A percentile compares a stretch with the other conserved stretches of the same genome.
phyloP scores from a whole-genome alignment of 1,140 invertebrate species.

The Thalassaphorura encarpata region DNA sequence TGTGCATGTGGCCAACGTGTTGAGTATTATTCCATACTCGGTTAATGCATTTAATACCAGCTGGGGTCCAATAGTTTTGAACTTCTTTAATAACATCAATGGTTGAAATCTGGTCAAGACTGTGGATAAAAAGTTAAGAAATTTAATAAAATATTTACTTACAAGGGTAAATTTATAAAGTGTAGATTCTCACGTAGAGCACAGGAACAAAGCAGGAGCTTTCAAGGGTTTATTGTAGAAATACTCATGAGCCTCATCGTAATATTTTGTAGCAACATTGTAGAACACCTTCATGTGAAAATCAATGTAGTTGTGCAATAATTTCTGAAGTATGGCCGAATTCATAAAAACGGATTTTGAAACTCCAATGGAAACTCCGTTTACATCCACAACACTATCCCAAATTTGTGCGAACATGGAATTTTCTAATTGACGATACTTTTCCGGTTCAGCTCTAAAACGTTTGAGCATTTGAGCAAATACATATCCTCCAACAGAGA shows the following conservation, averaged over 20 bases:
- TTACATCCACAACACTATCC: conserved; percentile 17
- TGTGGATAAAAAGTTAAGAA: too few relatives aligned
- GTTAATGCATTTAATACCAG: background rate
- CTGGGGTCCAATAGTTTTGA: conserved; percentile 11
- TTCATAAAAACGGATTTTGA: conserved; percentile 15
- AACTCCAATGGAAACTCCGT: conserved; percentile 15
- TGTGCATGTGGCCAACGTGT: conserved; percentile 28
- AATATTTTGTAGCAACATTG: conserved; percentile 17
- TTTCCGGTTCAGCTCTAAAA: conserved; percentile 40
- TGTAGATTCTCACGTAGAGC: too few relatives aligned
- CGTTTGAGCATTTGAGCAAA: conserved; percentile 66
- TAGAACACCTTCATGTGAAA: conserved; percentile 17
- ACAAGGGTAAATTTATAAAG: too few relatives aligned
- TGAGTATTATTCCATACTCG: conserved; percentile 19
- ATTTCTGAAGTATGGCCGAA: conserved; percentile 7
- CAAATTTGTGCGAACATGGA: conserved; percentile 20
- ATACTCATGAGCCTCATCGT: conserved; percentile 14
- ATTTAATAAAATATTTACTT: too few relatives aligned
- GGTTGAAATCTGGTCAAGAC: conserved; percentile 18
- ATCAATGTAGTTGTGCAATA: conserved; percentile 15
- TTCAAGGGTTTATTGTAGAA: conserved; percentile 23
- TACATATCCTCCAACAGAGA: conserved; percentile 78
- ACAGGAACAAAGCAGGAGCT: conserved; percentile 18
- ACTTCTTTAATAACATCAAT: conserved; percentile 18
- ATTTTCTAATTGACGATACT: background rate